Conservation (phyloP, 1,140 invertebrate genomes). For the Leptestheria dahalacensis region DNA sequence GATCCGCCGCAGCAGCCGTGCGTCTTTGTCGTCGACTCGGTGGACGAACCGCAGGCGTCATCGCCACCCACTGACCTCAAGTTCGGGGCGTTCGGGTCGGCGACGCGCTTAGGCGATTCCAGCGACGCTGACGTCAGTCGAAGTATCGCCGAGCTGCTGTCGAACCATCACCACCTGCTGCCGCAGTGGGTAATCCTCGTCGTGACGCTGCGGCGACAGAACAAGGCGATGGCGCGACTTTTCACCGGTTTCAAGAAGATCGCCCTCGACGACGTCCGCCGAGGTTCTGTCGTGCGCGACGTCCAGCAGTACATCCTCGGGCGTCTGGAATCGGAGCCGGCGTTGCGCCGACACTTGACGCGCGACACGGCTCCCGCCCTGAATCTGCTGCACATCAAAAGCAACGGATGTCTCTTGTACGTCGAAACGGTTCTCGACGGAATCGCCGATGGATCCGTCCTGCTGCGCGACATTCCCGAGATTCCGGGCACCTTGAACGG, state of each 20-base stretch:
- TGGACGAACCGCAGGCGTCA: conserved; percentile 52
- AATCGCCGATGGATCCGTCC: conserved; percentile 81
- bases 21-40: conserved; percentile 76
- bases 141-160: conserved; percentile 69
- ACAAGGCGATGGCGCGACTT: conserved; percentile 70
- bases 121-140: conserved; percentile 29
- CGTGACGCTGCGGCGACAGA: conserved; percentile 64
- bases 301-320: conserved; percentile 90
- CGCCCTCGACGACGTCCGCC: conserved; percentile 67
- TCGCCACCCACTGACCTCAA: conserved; percentile 20
- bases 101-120: not conserved
- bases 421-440: conserved; percentile 84
- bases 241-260: conserved; percentile 91
- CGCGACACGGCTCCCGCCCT: conserved; percentile 82
- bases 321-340: conserved; percentile 66
- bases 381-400: conserved; percentile 90
- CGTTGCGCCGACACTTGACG: conserved; percentile 59
- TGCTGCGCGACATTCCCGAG: conserved; percentile 63
- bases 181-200: conserved; percentile 84
- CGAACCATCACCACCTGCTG: conserved; percentile 79
- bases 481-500: conserved; percentile 92
- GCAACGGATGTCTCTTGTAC: conserved; percentile 88
- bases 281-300: conserved; percentile 45
- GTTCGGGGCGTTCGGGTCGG: conserved; percentile 1
- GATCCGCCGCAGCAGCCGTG: conserved; percentile 63